These are phyloP conservation scores for Campylorhamphus procurvoides DNA, from an alignment of 2,113 vertebrate genomes.

Conservation along the genomic window DNA sequence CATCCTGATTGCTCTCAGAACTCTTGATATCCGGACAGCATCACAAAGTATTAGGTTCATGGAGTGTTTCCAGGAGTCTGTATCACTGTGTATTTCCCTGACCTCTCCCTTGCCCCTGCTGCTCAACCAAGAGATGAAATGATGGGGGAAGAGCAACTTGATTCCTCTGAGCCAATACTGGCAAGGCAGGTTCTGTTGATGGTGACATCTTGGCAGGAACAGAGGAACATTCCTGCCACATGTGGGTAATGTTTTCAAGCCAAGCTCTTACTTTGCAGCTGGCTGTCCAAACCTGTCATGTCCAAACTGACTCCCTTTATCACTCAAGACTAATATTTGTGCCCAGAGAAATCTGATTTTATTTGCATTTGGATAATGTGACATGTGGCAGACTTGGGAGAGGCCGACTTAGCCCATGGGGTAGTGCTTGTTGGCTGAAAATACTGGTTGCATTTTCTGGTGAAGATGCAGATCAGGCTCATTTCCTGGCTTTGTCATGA, in stretches of 20 bases:
- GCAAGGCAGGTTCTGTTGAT: not conserved
- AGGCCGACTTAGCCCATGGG: not conserved
- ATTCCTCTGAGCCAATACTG: not conserved
- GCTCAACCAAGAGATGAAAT: not conserved
- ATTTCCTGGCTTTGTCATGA: not conserved
- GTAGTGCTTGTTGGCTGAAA: not conserved
- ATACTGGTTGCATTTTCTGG: not conserved
- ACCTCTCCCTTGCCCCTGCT: rapidly evolving
- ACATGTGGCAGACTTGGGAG: not conserved
- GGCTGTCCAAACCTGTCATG: not conserved
- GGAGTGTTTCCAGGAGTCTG: not conserved
- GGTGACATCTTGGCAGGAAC: conserved; percentile 19
- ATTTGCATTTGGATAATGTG: not conserved
- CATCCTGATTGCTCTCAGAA: not conserved
- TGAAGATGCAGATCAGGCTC: not conserved
- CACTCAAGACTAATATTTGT: not conserved
- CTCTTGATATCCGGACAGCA: not conserved
- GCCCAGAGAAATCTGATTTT: not conserved
- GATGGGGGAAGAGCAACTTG: not conserved
- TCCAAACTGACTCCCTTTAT: not conserved
- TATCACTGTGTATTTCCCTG: not conserved
- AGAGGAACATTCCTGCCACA: not conserved
- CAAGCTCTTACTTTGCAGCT: not conserved
- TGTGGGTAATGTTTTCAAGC: not conserved
- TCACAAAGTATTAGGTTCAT: not conserved